Percentiles rank a stretch among this genome's conserved stretches.
Evolutionary conservation across 35 echinoderm and acorn worm species (phyloP).

Genomic region (Apostichopus parvimensis): DNA sequence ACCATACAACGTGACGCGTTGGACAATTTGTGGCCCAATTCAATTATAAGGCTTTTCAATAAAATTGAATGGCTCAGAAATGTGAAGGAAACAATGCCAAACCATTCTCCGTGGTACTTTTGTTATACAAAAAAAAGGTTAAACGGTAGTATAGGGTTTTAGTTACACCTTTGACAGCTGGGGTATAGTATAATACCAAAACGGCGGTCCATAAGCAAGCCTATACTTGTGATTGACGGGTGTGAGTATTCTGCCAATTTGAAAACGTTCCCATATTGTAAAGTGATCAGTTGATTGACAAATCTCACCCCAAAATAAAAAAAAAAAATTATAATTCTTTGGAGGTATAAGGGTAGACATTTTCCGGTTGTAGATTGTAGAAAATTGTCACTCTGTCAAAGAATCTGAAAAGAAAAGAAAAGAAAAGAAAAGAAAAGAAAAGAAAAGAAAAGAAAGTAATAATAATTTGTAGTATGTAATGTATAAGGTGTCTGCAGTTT

Average conservation of each 20-base stretch:
- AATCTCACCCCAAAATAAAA: background rate
- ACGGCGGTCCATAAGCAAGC: background rate
- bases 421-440: background rate
- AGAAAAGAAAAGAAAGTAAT: background rate
- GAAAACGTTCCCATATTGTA: background rate
- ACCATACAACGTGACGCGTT: conserved; percentile 19
- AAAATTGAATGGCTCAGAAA: background rate
- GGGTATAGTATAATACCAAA: background rate
- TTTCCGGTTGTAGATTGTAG: background rate
- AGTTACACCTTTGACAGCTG: conserved; percentile 36
- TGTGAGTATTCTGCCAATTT: conserved; percentile 27
- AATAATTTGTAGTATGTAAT: too few species aligned
- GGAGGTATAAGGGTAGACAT: background rate
- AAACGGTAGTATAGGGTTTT: background rate
- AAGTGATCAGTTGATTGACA: conserved; percentile 33
- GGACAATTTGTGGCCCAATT: conserved; percentile 47
- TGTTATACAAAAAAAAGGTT: conserved; percentile 3
- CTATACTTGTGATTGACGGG: conserved; percentile 5
- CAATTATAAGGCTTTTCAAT: conserved; percentile 41
- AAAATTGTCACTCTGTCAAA: conserved; percentile 8
- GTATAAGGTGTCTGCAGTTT: background rate
- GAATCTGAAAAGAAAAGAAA: background rate
- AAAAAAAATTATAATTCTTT: background rate
- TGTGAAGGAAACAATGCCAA: background rate
- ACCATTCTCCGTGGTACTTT: background rate